Evolutionary conservation across 2,113 vertebrate genomes (phyloP).

Genomic region (Macheiramphus alcinus): DNA sequence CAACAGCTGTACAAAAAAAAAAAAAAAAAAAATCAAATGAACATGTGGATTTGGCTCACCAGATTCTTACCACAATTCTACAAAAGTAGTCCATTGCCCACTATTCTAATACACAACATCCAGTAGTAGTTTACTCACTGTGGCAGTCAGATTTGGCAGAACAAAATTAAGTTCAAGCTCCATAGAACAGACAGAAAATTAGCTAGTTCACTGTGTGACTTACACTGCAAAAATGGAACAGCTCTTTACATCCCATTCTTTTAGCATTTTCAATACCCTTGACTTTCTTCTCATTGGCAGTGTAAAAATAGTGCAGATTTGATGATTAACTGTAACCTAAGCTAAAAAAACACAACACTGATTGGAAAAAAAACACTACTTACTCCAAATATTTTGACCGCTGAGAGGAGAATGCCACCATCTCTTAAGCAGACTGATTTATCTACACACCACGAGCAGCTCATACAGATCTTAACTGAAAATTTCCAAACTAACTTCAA

Average conservation of each 20-base stretch:
- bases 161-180: not conserved
- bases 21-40: not conserved
- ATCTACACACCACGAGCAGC: not conserved
- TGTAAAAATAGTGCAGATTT: slow-evolving; percentile 41
- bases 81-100: not conserved
- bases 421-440: not conserved
- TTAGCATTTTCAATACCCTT: not conserved
- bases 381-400: not conserved
- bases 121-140: not conserved
- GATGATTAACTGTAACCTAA: not conserved
- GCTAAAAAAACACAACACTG: slow-evolving; percentile 12
- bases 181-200: not conserved
- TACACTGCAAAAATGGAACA: not conserved
- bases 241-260: not conserved
- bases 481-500: not conserved
- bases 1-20: not conserved
- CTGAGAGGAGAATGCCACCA: slow-evolving; percentile 8
- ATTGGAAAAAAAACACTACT: not conserved
- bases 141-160: slow-evolving; percentile 48
- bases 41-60: slow-evolving; percentile 10
- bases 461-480: not conserved
- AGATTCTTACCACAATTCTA: not conserved
- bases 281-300: slow-evolving; percentile 10
- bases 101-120: not conserved
- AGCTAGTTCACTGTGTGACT: not conserved